These are phyloP conservation scores for Papilio xuthus DNA, from an alignment of 1,140 invertebrate genomes.

Conservation along the genomic window DNA sequence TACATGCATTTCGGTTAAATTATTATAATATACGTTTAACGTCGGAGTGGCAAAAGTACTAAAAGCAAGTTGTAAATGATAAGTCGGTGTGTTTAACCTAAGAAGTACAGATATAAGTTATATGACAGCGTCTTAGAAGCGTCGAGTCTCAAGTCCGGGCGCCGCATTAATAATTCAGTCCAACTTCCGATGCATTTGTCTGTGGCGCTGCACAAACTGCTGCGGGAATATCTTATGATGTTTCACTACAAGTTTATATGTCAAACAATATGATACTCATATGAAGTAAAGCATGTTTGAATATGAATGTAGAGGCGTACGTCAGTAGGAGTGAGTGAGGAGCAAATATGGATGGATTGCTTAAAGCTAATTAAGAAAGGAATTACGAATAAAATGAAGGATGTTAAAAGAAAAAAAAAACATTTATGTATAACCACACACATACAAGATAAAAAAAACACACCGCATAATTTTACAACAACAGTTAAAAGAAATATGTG, in stretches of 20 bases:
- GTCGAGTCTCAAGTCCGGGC: constrained; percentile 47
- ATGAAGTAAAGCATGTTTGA: background rate
- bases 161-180: constrained; percentile 68
- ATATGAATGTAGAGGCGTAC: background rate
- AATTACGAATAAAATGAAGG: no score
- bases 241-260: constrained; percentile 1
- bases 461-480: no score
- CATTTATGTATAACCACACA: no score
- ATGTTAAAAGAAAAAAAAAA: no score
- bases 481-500: no score
- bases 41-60: background rate
- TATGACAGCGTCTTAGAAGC: constrained; percentile 53
- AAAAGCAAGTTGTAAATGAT: background rate
- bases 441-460: no score
- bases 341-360: no score
- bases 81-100: background rate
- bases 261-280: constrained; percentile 14
- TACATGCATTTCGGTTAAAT: background rate
- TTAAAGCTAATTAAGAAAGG: no score
- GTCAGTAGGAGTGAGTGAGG: no score
- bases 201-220: constrained; percentile 49
- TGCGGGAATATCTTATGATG: constrained; percentile 35
- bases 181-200: constrained; percentile 64
- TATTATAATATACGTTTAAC: background rate
- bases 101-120: constrained; percentile 29